A percentile compares a stretch with the other conserved stretches of the same genome.
These are phyloP conservation scores for Amphimallon solstitiale DNA, from an alignment of 2,888 invertebrate genomes.

Conservation along the genomic window DNA sequence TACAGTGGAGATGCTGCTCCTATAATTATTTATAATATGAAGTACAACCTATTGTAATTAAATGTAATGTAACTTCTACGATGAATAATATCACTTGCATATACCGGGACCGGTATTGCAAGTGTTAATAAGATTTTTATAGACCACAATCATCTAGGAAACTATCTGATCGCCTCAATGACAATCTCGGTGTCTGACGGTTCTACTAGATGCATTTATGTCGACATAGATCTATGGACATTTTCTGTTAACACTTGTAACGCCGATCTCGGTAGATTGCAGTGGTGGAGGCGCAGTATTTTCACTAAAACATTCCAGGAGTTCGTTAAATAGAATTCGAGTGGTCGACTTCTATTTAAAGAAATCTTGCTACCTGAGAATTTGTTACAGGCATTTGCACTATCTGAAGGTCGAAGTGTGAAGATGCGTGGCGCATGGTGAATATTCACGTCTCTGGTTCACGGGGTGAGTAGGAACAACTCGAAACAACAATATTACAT, in stretches of 20 bases:
- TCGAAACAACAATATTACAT: slow-evolving; percentile 5
- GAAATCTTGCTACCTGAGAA: slow-evolving; percentile 67
- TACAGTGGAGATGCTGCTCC: slow-evolving; percentile 21
- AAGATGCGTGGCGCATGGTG: slow-evolving; percentile 50
- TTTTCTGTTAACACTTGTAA: too few relatives aligned
- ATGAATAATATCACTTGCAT: too few relatives aligned
- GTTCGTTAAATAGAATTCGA: slow-evolving; percentile 45
- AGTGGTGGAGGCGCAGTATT: neutral
- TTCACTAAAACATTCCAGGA: slow-evolving; percentile 12
- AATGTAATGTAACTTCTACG: too few relatives aligned
- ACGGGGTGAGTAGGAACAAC: slow-evolving; percentile 43
- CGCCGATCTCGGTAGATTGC: too few relatives aligned
- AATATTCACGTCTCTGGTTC: slow-evolving; percentile 25
- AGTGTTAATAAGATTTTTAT: too few relatives aligned
- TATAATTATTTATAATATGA: neutral
- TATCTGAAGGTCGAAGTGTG: slow-evolving; percentile 56
- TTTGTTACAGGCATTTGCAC: slow-evolving; percentile 70
- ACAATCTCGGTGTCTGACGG: too few relatives aligned
- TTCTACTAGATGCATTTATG: too few relatives aligned
- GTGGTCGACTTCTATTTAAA: slow-evolving; percentile 44
- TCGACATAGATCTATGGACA: too few relatives aligned
- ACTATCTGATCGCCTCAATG: too few relatives aligned
- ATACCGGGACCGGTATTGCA: too few relatives aligned
- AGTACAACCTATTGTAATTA: too few relatives aligned
- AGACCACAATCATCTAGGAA: too few relatives aligned